A percentile compares a stretch with the other conserved stretches of the same genome.
Evolutionary conservation across 2,888 invertebrate genomes (phyloP).

Genomic region (Xylota segnis): DNA sequence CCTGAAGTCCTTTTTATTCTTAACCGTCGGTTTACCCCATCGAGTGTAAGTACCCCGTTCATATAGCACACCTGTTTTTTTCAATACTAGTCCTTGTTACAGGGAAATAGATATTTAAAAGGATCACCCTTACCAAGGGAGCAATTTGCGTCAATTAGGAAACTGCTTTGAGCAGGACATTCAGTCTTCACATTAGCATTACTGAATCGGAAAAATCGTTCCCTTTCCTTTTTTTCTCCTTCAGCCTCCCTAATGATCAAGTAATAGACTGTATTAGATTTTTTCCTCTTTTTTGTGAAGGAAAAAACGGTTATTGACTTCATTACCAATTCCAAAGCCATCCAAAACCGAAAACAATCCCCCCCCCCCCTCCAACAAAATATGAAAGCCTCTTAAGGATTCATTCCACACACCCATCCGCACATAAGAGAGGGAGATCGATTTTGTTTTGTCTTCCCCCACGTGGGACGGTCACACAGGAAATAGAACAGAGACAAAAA

Average conservation of each 20-base stretch:
- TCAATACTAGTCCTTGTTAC: slow-evolving; percentile 1
- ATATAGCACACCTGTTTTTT: neutral
- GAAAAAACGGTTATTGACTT: slow-evolving; percentile 34
- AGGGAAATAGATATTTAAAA: slow-evolving; percentile 17
- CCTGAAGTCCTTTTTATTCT: too few species aligned
- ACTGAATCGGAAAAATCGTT: neutral
- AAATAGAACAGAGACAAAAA: neutral
- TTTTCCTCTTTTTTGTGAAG: neutral
- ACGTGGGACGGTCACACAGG: neutral
- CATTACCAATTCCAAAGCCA: slow-evolving; percentile 53
- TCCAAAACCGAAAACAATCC: slow-evolving; percentile 54
- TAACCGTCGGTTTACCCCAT: too few species aligned
- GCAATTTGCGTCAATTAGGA: slow-evolving; percentile 63
- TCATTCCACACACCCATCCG: slow-evolving; percentile 5
- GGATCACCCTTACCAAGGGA: slow-evolving; percentile 15
- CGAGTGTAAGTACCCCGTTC: too few species aligned
- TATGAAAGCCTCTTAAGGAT: slow-evolving; percentile 53
- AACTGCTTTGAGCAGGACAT: slow-evolving; percentile 36
- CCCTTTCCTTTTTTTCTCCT: neutral
- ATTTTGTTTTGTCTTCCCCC: neutral
- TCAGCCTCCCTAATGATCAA: slow-evolving; percentile 19
- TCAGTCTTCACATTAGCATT: slow-evolving; percentile 36
- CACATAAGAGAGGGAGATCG: slow-evolving; percentile 8
- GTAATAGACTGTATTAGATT: slow-evolving; percentile 37
- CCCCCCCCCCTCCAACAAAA: neutral